Percentiles rank a stretch among this genome's conserved stretches.
Conservation (phyloP, 2,113 vertebrate species). For the Gasterosteus nipponicus region DNA sequence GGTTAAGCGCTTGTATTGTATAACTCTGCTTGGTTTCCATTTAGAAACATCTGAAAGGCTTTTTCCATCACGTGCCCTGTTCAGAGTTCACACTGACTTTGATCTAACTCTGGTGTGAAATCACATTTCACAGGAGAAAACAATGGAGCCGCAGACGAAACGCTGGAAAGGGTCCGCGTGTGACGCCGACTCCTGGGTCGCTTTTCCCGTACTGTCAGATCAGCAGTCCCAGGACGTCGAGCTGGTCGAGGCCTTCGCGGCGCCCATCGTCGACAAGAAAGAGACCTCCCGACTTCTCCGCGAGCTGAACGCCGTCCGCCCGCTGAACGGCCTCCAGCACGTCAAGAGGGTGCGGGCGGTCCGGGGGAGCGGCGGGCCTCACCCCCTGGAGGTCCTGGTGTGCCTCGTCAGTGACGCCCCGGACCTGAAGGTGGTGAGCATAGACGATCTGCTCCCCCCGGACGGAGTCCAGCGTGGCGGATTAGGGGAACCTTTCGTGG, state of each 20-base stretch:
- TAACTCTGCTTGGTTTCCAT: neutral
- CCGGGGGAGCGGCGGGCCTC: slow-evolving; percentile 45
- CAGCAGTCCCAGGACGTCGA: slow-evolving; percentile 77
- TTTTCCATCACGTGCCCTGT: slow-evolving; percentile 4
- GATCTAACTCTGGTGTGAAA: slow-evolving; percentile 33
- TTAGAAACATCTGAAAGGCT: neutral
- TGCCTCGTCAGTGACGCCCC: slow-evolving; percentile 74
- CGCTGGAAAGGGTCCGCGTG: slow-evolving; percentile 56
- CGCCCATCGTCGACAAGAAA: slow-evolving; percentile 83
- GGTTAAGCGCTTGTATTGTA: neutral
- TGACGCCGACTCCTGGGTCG: slow-evolving; percentile 70
- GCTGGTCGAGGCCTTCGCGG: slow-evolving; percentile 82
- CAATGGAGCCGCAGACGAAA: slow-evolving; percentile 81
- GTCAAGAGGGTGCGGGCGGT: slow-evolving; percentile 86
- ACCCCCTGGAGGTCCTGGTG: slow-evolving; percentile 84
- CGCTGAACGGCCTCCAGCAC: slow-evolving; percentile 80
- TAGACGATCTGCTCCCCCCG: slow-evolving; percentile 72
- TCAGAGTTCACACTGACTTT: slow-evolving; percentile 20
- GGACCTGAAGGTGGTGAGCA: neutral
- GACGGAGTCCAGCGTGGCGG: slow-evolving; percentile 56
- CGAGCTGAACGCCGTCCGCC: slow-evolving; percentile 77
- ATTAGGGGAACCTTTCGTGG: slow-evolving; percentile 85
- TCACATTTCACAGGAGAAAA: slow-evolving; percentile 53
- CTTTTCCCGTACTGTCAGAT: slow-evolving; percentile 85
- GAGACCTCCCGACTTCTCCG: slow-evolving; percentile 84